Conservation (phyloP, 2,888 invertebrate genomes). For the Deroplatys truncata region DNA sequence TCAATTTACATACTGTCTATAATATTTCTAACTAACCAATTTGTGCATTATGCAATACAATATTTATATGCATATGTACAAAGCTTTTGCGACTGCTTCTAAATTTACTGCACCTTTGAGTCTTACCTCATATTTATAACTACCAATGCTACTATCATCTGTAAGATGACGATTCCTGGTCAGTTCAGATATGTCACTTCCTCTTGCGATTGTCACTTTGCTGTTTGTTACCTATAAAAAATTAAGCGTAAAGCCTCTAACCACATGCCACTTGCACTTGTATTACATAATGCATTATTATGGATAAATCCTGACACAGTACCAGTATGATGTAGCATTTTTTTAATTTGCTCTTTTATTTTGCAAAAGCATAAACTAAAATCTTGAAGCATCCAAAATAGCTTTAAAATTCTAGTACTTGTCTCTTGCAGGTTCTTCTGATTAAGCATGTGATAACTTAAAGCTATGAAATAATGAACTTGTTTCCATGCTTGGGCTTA, state of each 20-base stretch:
- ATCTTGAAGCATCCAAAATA: background rate
- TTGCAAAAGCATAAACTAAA: background rate
- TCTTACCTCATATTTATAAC: conserved; percentile 63
- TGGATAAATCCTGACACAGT: too few relatives aligned
- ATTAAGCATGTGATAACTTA: too few relatives aligned
- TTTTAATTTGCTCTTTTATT: background rate
- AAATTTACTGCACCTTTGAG: background rate
- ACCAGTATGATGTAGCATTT: background rate
- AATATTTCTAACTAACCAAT: background rate
- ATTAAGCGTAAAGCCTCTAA: background rate
- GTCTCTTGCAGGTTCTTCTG: too few relatives aligned
- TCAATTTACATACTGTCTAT: background rate
- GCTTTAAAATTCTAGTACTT: too few relatives aligned
- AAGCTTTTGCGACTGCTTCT: background rate
- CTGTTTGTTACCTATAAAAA: conserved; percentile 39
- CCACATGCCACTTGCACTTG: background rate
- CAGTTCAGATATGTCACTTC: conserved; percentile 41
- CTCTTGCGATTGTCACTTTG: conserved; percentile 45
- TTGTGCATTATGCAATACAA: too few relatives aligned
- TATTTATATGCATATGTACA: background rate
- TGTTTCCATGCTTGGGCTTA: too few relatives aligned
- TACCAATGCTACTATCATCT: conserved; percentile 66
- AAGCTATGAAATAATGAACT: too few relatives aligned
- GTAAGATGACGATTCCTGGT: conserved; percentile 59
- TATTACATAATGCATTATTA: conserved; percentile 14